phyloP scores from a whole-genome alignment of 1,140 invertebrate genomes.

The Drosophila rhopaloa region DNA sequence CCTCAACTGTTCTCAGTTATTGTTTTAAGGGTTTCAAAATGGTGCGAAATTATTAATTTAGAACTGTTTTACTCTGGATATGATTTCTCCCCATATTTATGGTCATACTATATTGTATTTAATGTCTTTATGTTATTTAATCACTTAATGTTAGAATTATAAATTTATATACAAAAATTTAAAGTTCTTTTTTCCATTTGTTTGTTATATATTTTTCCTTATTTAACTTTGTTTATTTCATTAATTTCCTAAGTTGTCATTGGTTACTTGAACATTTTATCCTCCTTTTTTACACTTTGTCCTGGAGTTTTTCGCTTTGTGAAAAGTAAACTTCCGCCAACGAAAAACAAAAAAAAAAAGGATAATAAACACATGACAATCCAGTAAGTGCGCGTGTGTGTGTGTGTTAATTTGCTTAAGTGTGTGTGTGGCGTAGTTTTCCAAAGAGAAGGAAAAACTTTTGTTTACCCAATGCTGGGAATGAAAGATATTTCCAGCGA shows the following conservation, averaged over 20 bases:
- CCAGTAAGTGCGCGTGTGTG: conserved; percentile 10
- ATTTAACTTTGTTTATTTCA: background rate
- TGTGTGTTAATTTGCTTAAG: conserved; percentile 1
- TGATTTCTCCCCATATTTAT: no score
- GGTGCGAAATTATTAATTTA: no score
- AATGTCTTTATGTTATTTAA: no score
- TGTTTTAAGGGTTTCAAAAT: background rate
- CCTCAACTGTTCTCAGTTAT: conserved; percentile 1
- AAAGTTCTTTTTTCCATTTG: no score
- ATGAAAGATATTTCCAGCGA: conserved; percentile 51
- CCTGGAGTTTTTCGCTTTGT: conserved; percentile 20
- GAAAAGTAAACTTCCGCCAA: conserved; percentile 35
- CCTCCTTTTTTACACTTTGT: conserved; percentile 2
- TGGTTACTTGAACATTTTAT: background rate
- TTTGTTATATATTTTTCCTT: no score
- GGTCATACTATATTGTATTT: background rate
- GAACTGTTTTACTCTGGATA: background rate
- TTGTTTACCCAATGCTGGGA: conserved; percentile 38
- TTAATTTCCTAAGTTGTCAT: background rate
- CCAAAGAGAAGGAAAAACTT: conserved; percentile 37
- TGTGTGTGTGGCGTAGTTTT: conserved; percentile 35
- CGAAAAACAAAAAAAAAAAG: conserved; percentile 2
- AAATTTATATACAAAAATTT: no score
- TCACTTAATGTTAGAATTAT: no score
- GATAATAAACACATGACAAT: conserved; percentile 60